phyloP scores from a whole-genome alignment of 2,888 invertebrate genomes.

The Tachina lurida region DNA sequence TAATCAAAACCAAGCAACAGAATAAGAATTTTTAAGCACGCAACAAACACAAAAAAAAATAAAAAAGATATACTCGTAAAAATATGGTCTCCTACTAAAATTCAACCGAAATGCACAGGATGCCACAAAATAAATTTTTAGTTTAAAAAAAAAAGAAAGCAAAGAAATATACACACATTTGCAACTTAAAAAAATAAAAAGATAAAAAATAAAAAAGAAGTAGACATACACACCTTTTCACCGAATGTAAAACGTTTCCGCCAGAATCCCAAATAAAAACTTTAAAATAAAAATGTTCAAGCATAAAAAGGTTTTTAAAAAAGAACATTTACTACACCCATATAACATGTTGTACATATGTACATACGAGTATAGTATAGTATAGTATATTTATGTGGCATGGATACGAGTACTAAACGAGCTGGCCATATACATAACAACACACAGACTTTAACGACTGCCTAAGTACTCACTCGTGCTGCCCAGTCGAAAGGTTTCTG shows the following conservation, averaged over 20 bases:
- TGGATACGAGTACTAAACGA: conserved; percentile 17
- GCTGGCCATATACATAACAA: conserved; percentile 1
- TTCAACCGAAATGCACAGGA: conserved; percentile 44
- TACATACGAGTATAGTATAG: background rate
- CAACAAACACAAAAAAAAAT: conserved; percentile 30
- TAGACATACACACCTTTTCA: conserved; percentile 31
- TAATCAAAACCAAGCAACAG: conserved; percentile 61
- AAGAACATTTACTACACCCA: conserved; percentile 45
- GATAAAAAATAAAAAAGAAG: background rate
- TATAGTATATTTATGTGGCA: conserved; percentile 10
- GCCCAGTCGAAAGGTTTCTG: conserved; percentile 29
- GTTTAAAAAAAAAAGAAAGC: background rate
- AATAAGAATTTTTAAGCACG: conserved; percentile 57
- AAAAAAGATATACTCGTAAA: background rate
- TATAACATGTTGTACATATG: conserved; percentile 20
- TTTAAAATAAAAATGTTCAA: conserved; percentile 34
- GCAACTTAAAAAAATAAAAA: background rate
- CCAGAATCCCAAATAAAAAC: conserved; percentile 32
- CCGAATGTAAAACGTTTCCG: conserved; percentile 30
- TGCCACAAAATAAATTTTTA: conserved; percentile 45
- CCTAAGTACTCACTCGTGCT: conserved; percentile 2
- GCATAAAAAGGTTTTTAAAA: conserved; percentile 45
- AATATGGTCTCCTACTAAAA: conserved; percentile 22
- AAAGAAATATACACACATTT: conserved; percentile 3
- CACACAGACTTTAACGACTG: conserved; percentile 4